Conservation (phyloP, 1,140 invertebrate species). For the Pomacea maculata region DNA sequence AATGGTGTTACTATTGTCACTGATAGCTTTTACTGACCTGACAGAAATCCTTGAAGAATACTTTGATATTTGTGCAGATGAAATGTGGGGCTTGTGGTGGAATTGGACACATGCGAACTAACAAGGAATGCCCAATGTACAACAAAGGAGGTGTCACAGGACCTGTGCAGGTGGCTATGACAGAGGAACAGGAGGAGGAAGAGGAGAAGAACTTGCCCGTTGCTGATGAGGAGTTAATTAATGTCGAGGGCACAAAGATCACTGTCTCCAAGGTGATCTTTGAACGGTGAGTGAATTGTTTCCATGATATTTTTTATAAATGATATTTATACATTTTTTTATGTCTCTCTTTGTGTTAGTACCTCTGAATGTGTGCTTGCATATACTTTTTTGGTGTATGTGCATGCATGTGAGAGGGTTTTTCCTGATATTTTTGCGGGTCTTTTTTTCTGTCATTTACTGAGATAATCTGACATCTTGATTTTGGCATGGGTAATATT, state of each 20-base stretch:
- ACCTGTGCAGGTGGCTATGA: slow-evolving; percentile 60
- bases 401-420: no score
- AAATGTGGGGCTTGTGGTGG: slow-evolving; percentile 23
- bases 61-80: slow-evolving; percentile 4
- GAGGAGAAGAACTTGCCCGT: slow-evolving; percentile 48
- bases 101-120: slow-evolving; percentile 51
- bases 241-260: slow-evolving; percentile 59
- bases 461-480: background rate
- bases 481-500: background rate
- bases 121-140: slow-evolving; percentile 60
- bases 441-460: background rate
- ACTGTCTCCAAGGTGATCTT: slow-evolving; percentile 56
- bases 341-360: background rate
- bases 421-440: background rate
- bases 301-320: no score
- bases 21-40: no score
- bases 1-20: no score
- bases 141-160: slow-evolving; percentile 40
- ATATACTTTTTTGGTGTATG: no score
- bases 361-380: background rate
- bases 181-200: slow-evolving; percentile 57
- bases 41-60: no score
- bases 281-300: slow-evolving; percentile 5
- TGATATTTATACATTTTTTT: no score
- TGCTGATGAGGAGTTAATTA: slow-evolving; percentile 56